Evolutionary conservation across 2,113 vertebrate species (phyloP).

Genomic region (Girardinichthys multiradiatus): DNA sequence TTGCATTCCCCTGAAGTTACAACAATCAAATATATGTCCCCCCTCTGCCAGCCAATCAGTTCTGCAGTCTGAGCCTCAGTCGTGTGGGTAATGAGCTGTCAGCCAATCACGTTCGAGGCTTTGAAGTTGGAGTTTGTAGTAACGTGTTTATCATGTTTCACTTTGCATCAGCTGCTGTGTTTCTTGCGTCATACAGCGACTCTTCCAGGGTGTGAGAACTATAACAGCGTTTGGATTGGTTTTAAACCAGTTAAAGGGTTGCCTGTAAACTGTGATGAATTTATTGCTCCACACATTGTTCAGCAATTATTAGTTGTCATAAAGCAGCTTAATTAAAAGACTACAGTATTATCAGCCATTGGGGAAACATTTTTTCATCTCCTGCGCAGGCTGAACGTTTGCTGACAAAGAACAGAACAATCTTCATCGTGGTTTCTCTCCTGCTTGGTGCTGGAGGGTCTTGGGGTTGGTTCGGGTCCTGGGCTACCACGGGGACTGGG

Average conservation of each 20-base stretch:
- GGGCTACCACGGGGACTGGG: too few species aligned
- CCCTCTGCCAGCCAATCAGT: constrained; percentile 60
- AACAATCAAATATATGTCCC: constrained; percentile 24
- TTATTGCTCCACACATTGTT: neutral
- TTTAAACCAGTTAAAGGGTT: neutral
- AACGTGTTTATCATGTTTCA: constrained; percentile 7
- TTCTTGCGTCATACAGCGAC: neutral
- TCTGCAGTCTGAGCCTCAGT: constrained; percentile 59
- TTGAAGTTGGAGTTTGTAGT: constrained; percentile 37
- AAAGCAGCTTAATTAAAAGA: neutral
- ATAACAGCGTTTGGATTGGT: neutral
- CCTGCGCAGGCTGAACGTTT: neutral
- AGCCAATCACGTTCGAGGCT: constrained; percentile 52
- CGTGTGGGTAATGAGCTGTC: constrained; percentile 63
- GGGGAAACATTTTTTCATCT: neutral
- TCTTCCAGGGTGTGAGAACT: neutral
- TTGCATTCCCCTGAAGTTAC: constrained; percentile 41
- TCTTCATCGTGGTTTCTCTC: too few species aligned
- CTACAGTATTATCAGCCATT: neutral
- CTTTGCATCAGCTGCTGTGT: constrained; percentile 10
- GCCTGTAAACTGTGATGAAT: too few species aligned
- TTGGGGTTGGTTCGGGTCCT: too few species aligned
- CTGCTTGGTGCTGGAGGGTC: too few species aligned
- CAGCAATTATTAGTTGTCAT: neutral
- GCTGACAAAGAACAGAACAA: neutral